Evolutionary conservation across 1,140 invertebrate genomes (phyloP), one percentile per base, ranked within the genome.

Genomic region (Camponotus vicinus): DNA sequence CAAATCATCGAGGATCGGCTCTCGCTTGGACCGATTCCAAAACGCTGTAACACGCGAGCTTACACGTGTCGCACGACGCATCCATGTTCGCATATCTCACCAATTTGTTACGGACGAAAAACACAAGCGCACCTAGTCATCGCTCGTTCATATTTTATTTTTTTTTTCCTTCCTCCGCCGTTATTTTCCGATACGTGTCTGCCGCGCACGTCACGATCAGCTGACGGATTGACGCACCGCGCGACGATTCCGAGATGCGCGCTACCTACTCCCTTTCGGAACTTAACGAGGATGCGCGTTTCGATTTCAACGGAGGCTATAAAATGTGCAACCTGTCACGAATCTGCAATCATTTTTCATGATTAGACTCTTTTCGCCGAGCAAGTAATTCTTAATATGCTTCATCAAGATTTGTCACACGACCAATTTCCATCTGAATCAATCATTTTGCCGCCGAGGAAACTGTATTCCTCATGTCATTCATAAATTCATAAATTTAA

Each of bases 1-100:
- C 37, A 73, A 73, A 73, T 57, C 45, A n/a, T 40, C 77, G 67
- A 21, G 40, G 18, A 61, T 5, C 11, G 34, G 67, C 45, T 80
- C 40, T 61, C 40, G 7, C n/a, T 73, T 83, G 79, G 79, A 83
- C 42, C 79, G n/a, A 61, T 73, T 83, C 79, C 79, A 83, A 45
- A 82, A 73, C 55, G 57, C 57, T 32, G 67, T 63, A 73, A 61
- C 67, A 75, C 11, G 55, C 55, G n/a, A 59, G 34, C 11, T 82
- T 82, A 73, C 79, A 59, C 13, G 40, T 73, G 78, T 82, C 78
- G 6, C 18, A 5, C 42, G 52, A 57, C 40, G 67, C 67, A 27
- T 45, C 67, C 55, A 34, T 59, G 32, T 83, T 18, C 71, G n/a
- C 55, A 59, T 57, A 75, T 61, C 57, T 83, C 79, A 61, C 40